Evolutionary conservation across 2,888 invertebrate genomes (phyloP).

Genomic region (Camponotus fellah): DNA sequence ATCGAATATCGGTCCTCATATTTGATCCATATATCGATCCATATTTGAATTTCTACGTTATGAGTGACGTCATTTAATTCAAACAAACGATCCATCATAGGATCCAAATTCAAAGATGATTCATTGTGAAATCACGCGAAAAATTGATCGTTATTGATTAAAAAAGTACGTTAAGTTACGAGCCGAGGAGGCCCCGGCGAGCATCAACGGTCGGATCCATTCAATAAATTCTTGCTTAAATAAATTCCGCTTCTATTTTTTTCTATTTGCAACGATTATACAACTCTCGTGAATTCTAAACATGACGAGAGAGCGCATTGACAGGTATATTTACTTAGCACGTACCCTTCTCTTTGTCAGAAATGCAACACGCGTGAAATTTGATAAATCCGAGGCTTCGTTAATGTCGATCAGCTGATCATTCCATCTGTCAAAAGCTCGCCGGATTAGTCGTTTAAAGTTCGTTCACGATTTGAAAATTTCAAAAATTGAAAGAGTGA

Average conservation of each 20-base stretch:
- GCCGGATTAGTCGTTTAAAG: neutral
- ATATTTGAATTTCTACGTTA: neutral
- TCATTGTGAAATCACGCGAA: neutral
- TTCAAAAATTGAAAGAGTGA: neutral
- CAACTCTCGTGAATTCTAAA: too few species aligned
- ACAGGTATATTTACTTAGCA: too few species aligned
- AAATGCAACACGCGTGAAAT: too few species aligned
- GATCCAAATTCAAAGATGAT: neutral
- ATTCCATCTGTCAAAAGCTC: constrained; percentile 35
- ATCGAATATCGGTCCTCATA: neutral
- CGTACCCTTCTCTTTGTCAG: too few species aligned
- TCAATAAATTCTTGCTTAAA: too few species aligned
- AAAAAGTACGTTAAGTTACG: neutral
- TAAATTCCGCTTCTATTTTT: too few species aligned
- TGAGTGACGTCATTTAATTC: neutral
- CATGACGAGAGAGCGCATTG: too few species aligned
- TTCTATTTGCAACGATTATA: too few species aligned
- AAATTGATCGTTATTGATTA: too few species aligned
- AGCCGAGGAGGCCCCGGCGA: too few species aligned
- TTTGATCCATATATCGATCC: neutral
- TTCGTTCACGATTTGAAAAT: neutral
- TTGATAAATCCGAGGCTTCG: neutral
- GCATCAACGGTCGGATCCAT: too few species aligned
- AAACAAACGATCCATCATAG: neutral
- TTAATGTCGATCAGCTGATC: constrained; percentile 15